Percentiles rank a stretch among this genome's conserved stretches.
phyloP scores from a whole-genome alignment of 2,113 vertebrate genomes.

The Stercorarius parasiticus region DNA sequence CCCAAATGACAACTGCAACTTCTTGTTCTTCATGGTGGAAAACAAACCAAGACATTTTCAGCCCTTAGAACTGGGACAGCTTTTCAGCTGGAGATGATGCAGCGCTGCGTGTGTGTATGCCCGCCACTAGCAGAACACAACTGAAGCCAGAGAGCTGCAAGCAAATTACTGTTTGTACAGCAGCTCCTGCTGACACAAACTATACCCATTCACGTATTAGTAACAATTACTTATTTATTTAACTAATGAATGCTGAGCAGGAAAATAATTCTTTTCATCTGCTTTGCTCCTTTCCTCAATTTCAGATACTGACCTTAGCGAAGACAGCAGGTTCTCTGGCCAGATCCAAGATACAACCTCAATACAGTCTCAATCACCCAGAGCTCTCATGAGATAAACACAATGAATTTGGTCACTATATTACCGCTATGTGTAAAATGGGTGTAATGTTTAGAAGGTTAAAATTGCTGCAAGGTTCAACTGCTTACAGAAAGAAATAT shows the following conservation, averaged over 20 bases:
- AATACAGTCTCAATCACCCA: neutral
- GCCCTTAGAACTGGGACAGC: neutral
- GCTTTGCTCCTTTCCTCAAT: neutral
- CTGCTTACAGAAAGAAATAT: neutral
- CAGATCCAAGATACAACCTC: neutral
- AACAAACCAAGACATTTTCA: neutral
- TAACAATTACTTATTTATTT: neutral
- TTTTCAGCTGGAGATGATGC: neutral
- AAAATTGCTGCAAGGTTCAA: neutral
- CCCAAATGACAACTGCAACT: neutral
- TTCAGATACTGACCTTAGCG: neutral
- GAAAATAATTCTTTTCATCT: neutral
- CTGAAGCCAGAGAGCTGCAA: neutral
- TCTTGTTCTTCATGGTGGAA: neutral
- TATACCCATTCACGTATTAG: neutral
- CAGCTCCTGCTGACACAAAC: neutral
- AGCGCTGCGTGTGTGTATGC: rapidly evolving
- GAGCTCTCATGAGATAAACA: neutral
- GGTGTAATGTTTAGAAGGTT: neutral
- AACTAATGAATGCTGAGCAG: neutral
- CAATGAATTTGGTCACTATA: neutral
- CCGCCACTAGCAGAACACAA: rapidly evolving
- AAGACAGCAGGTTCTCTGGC: neutral
- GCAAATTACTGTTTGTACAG: neutral
- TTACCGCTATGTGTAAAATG: neutral